Evolutionary conservation across 2,113 vertebrate species (phyloP).

Genomic region (Morone chrysops): DNA sequence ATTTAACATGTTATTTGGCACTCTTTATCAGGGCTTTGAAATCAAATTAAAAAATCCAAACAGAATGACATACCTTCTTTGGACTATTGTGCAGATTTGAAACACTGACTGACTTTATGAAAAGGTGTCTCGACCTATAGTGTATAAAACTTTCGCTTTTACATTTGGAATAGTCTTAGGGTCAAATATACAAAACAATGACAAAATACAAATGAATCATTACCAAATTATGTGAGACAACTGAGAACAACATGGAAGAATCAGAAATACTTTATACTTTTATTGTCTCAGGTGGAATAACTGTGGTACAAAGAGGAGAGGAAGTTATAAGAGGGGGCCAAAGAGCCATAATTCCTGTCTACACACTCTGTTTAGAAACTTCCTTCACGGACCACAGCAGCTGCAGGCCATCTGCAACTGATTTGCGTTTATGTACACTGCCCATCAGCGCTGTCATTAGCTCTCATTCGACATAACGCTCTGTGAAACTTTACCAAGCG

Average conservation of each 20-base stretch:
- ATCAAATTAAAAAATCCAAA: not conserved
- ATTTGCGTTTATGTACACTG: not conserved
- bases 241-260: not conserved
- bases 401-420: constrained; percentile 14
- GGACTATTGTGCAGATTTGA: not conserved
- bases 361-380: not conserved
- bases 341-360: not conserved
- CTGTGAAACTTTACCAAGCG: constrained; percentile 38
- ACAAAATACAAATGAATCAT: not conserved
- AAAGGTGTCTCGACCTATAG: not conserved
- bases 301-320: not conserved
- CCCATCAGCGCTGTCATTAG: not conserved
- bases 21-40: not conserved
- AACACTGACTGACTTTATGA: not conserved
- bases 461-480: constrained; percentile 7
- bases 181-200: not conserved
- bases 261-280: not conserved
- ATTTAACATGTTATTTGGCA: not conserved
- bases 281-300: not conserved
- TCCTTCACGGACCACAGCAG: constrained; percentile 2
- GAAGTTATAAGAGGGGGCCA: too few relatives aligned
- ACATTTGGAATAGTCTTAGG: not conserved
- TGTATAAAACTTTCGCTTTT: not conserved
- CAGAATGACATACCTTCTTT: not conserved
- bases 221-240: not conserved